phyloP scores from a whole-genome alignment of 2,888 invertebrate genomes.

The Lordiphosa andalusiaca region DNA sequence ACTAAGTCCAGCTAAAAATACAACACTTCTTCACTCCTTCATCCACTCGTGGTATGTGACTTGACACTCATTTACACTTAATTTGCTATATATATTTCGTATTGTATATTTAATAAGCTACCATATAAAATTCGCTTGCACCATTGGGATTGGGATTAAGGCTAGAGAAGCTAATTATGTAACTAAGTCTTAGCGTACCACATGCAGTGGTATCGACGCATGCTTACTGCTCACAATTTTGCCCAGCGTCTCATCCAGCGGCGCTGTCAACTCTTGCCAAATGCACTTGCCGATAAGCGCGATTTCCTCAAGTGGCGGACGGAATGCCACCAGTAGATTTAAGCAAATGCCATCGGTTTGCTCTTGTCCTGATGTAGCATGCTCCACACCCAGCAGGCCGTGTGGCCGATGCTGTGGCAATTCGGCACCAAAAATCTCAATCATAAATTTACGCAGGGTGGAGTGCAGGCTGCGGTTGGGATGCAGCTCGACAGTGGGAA shows the following conservation, averaged over 20 bases:
- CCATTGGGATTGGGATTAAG: constrained; percentile 21
- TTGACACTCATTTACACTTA: too few species aligned
- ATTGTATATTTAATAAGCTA: constrained; percentile 1
- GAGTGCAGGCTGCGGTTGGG: constrained; percentile 90
- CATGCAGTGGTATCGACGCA: constrained; percentile 90
- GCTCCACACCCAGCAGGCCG: constrained; percentile 89
- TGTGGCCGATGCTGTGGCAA: constrained; percentile 90
- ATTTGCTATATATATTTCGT: neutral
- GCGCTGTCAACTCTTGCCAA: constrained; percentile 90
- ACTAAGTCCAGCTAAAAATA: too few species aligned
- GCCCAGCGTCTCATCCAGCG: constrained; percentile 85
- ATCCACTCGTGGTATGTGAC: too few species aligned
- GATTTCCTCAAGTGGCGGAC: constrained; percentile 92
- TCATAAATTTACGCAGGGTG: constrained; percentile 93
- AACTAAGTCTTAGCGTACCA: constrained; percentile 83
- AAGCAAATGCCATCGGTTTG: constrained; percentile 89
- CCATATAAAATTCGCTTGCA: constrained; percentile 32
- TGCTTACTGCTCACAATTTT: constrained; percentile 86
- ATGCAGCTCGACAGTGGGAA: constrained; percentile 93
- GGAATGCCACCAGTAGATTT: constrained; percentile 90
- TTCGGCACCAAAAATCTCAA: constrained; percentile 93
- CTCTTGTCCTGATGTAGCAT: constrained; percentile 81
- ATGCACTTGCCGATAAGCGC: constrained; percentile 92
- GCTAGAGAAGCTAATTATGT: constrained; percentile 1
- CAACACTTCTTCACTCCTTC: too few species aligned